Conservation (phyloP, 2,888 invertebrate species). For the Tiliacea citrago region DNA sequence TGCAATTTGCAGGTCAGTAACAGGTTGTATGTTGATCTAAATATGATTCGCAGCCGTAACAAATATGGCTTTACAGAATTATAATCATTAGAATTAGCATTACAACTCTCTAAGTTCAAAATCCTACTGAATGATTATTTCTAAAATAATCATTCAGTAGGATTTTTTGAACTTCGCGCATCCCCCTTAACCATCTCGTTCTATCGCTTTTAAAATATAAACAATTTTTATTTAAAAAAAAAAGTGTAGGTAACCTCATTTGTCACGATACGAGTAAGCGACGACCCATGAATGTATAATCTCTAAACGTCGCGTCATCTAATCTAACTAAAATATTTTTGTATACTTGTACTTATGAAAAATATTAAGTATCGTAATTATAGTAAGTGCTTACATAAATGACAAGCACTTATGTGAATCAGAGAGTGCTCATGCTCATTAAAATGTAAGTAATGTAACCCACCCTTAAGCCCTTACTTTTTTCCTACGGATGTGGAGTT, state of each 20-base stretch:
- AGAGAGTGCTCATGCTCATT: constrained; percentile 27
- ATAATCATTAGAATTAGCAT: too few relatives aligned
- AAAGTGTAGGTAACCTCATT: not conserved
- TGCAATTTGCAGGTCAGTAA: too few relatives aligned
- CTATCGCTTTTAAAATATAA: not conserved
- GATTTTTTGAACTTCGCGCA: too few relatives aligned
- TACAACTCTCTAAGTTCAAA: too few relatives aligned
- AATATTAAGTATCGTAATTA: too few relatives aligned
- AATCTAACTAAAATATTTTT: constrained; percentile 12
- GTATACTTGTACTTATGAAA: not conserved
- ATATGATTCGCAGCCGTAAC: too few relatives aligned
- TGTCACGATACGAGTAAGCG: not conserved
- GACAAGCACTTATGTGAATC: constrained; percentile 30
- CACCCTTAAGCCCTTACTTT: constrained; percentile 3
- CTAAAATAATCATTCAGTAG: too few relatives aligned
- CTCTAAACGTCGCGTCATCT: not conserved
- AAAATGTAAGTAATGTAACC: too few relatives aligned
- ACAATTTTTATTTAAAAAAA: not conserved
- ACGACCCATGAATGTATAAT: constrained; percentile 5
- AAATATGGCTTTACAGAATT: too few relatives aligned
- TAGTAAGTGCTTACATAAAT: constrained; percentile 29
- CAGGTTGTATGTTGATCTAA: too few relatives aligned
- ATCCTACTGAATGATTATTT: too few relatives aligned
- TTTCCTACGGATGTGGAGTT: not conserved
- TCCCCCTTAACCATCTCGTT: too few relatives aligned